Base-by-base conservation (phyloP, 2,113 vertebrate species). In the Glaucidium brasilianum region DNA sequence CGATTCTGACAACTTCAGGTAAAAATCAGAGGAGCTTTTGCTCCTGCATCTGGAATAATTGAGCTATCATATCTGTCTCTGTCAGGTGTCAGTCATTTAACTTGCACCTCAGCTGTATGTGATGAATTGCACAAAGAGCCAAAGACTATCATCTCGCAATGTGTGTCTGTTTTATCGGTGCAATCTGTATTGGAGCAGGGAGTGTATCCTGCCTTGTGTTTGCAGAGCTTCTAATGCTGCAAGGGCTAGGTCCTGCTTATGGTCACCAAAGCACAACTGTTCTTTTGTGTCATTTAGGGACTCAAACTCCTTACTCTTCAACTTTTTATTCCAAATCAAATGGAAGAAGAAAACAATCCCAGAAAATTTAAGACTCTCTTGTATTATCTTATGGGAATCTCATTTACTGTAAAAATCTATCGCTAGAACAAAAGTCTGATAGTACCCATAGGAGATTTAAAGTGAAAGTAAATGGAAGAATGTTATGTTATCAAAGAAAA, bases 41-140 rank as follows among this genome's bases (percentile, higher is more conserved):
- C 77, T 94, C 25, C 66, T 0, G 1, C 2, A 20, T 64, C 49
- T 91, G 84, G 69, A 94, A 91, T 89, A 96, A 97, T 73, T 82
- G 95, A 96, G 92, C 92, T 85, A 90, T 96, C 92, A 90, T 75
- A 81, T 78, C 84, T n/a, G 69, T 91, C 90, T 85, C 94, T 97
- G 94, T 93, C 95, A 96, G 90, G 90, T 96, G 96, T 94, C 96
- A 94, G 53, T 97, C 96, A 95, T 91, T 89, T 58, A 76, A 73
- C 47, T 49, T 95, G 88, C 71, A 45, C 58, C 88, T 80, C 92
- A 90, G 92, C 91, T 96, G 76, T 71, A 63, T 5, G 83, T 81
- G 84, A 78, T 43, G 90, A 79, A 76, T 82, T 72, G 74, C 81
- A 91, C 23, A 12, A 26, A 0, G 39, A 95, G 95, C 95, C 94